A percentile compares a stretch with the other conserved stretches of the same genome.
Evolutionary conservation across 1,140 invertebrate genomes (phyloP).

Genomic region (Leptinotarsa defecta): DNA sequence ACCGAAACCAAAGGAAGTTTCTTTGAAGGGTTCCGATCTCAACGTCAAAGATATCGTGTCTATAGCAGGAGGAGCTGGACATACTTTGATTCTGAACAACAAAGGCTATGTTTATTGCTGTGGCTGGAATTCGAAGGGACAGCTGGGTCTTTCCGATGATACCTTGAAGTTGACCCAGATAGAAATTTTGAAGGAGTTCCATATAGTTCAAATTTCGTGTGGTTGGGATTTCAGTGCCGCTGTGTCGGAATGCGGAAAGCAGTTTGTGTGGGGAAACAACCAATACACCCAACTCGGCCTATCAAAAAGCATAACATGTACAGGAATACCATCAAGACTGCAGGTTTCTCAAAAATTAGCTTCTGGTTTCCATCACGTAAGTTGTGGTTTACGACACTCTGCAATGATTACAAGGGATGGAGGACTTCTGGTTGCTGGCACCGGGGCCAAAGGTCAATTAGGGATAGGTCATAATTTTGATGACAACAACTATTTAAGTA

Average conservation of each 20-base stretch:
- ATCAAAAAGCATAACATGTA: conserved; percentile 58
- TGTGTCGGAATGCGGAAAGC: conserved; percentile 65
- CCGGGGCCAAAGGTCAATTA: conserved; percentile 68
- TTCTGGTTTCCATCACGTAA: conserved; percentile 53
- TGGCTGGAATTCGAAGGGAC: conserved; percentile 85
- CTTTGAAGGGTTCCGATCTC: conserved; percentile 56
- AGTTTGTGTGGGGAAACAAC: conserved; percentile 80
- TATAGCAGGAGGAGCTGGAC: conserved; percentile 77
- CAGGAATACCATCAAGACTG: conserved; percentile 56
- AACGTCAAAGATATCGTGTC: conserved; percentile 59
- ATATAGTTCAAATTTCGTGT: conserved; percentile 66
- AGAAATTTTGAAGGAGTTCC: conserved; percentile 61
- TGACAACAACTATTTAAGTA: conserved; percentile 58
- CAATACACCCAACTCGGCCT: conserved; percentile 73
- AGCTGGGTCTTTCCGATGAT: conserved; percentile 68
- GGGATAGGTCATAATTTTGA: conserved; percentile 61
- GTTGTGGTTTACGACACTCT: conserved; percentile 71
- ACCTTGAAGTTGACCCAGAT: conserved; percentile 61
- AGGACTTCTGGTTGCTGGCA: conserved; percentile 65
- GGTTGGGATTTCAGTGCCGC: conserved; percentile 76
- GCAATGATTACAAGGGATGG: conserved; percentile 68
- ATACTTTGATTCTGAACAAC: conserved; percentile 70
- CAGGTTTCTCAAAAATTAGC: conserved; percentile 54
- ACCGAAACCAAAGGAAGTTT: conserved; percentile 62
- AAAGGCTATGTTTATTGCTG: conserved; percentile 76